Evolutionary conservation across 2,113 vertebrate species (phyloP).

Genomic region (Pangasianodon gigas): DNA sequence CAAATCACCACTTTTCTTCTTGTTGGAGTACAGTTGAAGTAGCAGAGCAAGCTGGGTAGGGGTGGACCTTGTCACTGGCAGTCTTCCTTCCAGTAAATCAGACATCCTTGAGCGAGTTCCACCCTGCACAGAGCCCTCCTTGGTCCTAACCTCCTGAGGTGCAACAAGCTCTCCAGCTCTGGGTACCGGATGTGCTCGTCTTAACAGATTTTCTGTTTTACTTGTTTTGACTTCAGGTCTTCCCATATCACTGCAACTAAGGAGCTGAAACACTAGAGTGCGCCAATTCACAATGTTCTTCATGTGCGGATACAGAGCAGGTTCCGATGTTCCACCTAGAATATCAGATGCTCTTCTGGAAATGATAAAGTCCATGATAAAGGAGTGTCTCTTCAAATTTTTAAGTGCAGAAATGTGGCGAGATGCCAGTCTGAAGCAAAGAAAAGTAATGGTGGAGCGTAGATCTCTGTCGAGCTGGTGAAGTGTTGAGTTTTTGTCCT

Average conservation of each 20-base stretch:
- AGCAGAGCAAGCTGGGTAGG: constrained; percentile 6
- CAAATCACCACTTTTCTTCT: constrained; percentile 6
- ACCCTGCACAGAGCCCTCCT: neutral
- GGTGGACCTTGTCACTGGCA: neutral
- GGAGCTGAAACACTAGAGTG: constrained; percentile 15
- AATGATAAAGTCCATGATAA: constrained; percentile 47
- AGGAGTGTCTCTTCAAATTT: constrained; percentile 32
- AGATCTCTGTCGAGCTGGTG: constrained; percentile 73
- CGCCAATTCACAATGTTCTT: constrained; percentile 4
- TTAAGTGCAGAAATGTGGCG: constrained; percentile 56
- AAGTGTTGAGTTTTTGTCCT: constrained; percentile 66
- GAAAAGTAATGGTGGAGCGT: constrained; percentile 64
- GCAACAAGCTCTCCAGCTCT: neutral
- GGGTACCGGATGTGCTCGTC: neutral
- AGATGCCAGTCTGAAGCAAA: constrained; percentile 66
- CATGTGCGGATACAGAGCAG: neutral
- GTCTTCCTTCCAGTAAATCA: neutral
- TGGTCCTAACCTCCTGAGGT: neutral
- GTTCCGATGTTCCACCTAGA: neutral
- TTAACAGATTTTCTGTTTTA: neutral
- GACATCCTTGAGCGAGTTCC: neutral
- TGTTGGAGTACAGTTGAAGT: constrained; percentile 18
- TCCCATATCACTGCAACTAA: neutral
- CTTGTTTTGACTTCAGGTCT: neutral
- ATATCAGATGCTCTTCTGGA: neutral